These are phyloP conservation scores for Nannoperca obscura DNA, from an alignment of 2,797 vertebrate genomes.

Conservation along the genomic window DNA sequence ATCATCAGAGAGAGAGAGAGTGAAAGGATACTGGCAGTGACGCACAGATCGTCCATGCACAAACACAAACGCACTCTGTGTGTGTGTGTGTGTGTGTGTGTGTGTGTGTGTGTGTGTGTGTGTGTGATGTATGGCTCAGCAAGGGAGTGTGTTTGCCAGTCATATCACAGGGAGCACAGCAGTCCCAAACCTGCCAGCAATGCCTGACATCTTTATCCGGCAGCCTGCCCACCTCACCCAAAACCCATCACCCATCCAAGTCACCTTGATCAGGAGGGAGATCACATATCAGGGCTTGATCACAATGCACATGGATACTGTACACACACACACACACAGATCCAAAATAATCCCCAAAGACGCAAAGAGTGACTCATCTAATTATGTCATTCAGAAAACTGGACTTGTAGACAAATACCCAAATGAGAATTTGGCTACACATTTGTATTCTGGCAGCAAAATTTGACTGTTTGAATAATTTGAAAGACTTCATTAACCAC, in stretches of 20 bases:
- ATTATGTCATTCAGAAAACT: conserved; percentile 13
- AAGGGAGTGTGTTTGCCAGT: conserved; percentile 47
- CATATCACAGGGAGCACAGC: conserved; percentile 60
- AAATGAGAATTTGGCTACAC: not conserved
- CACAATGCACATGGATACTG: conserved; percentile 5
- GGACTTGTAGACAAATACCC: not conserved
- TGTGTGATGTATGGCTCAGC: conserved; percentile 21
- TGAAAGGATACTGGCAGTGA: conserved; percentile 36
- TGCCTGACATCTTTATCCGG: conserved; percentile 62
- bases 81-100: conserved; percentile 20
- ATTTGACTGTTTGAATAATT: not conserved
- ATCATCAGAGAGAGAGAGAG: conserved; percentile 46
- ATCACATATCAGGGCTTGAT: conserved; percentile 47
- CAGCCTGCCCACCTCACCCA: conserved; percentile 47
- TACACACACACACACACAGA: conserved; percentile 9
- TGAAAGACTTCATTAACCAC: not conserved
- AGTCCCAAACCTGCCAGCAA: conserved; percentile 57
- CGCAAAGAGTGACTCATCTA: conserved; percentile 19
- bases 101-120: not conserved
- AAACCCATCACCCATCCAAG: conserved; percentile 43
- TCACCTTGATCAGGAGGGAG: conserved; percentile 56
- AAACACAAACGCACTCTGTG: conserved; percentile 33
- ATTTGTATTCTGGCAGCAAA: conserved; percentile 9
- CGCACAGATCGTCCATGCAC: conserved; percentile 9
- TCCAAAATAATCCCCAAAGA: conserved; percentile 7